phyloP scores from a whole-genome alignment of 1,140 invertebrate species.

The Drosophila orosa region DNA sequence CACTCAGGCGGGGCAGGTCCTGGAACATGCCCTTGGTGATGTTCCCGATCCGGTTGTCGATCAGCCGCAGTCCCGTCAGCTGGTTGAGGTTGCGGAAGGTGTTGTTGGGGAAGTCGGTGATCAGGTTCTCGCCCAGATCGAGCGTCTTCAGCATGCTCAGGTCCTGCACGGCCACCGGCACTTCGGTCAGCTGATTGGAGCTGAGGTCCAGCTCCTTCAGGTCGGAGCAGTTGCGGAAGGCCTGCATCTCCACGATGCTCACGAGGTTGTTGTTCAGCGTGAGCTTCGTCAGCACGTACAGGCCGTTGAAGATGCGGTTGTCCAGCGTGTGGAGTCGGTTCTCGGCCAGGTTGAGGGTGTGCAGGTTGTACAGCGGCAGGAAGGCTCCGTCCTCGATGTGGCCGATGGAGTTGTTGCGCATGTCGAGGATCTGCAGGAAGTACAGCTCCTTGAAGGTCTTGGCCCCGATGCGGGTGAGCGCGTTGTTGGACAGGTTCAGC shows the following conservation, averaged over 20 bases:
- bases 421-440: constrained; percentile 91
- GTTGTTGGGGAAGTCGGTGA: constrained; percentile 89
- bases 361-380: constrained; percentile 91
- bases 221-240: constrained; percentile 92
- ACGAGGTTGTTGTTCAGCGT: constrained; percentile 92
- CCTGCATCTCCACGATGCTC: constrained; percentile 89
- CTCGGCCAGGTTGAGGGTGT: constrained; percentile 91
- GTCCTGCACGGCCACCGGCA: constrained; percentile 90
- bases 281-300: constrained; percentile 92
- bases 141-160: constrained; percentile 91
- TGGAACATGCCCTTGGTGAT: constrained; percentile 89
- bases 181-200: constrained; percentile 89
- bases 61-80: constrained; percentile 91
- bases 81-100: constrained; percentile 90
- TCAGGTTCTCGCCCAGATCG: constrained; percentile 92
- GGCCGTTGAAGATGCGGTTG: constrained; percentile 90
- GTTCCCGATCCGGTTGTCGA: constrained; percentile 92
- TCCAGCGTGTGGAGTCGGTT: constrained; percentile 91
- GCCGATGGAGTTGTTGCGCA: constrained; percentile 91
- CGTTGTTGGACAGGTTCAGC: constrained; percentile 89
- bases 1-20: constrained; percentile 89
- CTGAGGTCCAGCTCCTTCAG: constrained; percentile 92
- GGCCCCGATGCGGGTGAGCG: constrained; percentile 87
- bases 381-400: constrained; percentile 91
- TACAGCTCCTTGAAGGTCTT: constrained; percentile 92